Evolutionary conservation across 2,113 vertebrate genomes (phyloP).

Genomic region (Gymnocephalus cernua): DNA sequence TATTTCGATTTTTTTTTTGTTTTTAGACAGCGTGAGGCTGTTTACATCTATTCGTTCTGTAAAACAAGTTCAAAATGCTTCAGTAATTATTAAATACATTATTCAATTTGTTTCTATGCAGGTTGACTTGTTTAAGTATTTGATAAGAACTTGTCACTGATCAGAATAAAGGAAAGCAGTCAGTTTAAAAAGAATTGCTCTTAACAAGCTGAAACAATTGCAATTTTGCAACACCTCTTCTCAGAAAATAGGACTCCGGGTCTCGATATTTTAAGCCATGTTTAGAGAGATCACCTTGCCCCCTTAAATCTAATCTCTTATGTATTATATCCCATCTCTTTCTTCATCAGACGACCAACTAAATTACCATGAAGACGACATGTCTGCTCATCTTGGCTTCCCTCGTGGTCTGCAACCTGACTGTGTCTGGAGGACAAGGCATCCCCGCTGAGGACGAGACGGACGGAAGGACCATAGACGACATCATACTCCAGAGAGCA

Average conservation of each 20-base stretch:
- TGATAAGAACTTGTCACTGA: neutral
- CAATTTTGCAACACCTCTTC: neutral
- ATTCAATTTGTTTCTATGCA: neutral
- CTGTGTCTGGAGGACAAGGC: slow-evolving; percentile 74
- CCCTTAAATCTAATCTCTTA: neutral
- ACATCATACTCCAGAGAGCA: slow-evolving; percentile 85
- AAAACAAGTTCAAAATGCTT: neutral
- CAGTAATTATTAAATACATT: neutral
- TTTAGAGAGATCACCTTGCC: neutral
- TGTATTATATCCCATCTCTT: neutral
- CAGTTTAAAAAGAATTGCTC: neutral
- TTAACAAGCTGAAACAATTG: neutral
- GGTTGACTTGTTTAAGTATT: neutral
- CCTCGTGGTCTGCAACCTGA: slow-evolving; percentile 78
- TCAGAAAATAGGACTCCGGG: neutral
- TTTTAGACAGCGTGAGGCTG: neutral
- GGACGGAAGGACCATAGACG: slow-evolving; percentile 74
- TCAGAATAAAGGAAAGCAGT: neutral
- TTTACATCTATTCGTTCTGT: neutral
- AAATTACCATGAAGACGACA: slow-evolving; percentile 82
- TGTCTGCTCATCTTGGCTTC: slow-evolving; percentile 83
- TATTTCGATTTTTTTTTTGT: neutral
- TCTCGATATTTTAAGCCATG: too few relatives aligned
- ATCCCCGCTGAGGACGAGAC: slow-evolving; percentile 67
- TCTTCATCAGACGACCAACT: slow-evolving; percentile 65